Conservation (phyloP, 2,888 invertebrate genomes). For the Nephrotoma guestfalica region DNA sequence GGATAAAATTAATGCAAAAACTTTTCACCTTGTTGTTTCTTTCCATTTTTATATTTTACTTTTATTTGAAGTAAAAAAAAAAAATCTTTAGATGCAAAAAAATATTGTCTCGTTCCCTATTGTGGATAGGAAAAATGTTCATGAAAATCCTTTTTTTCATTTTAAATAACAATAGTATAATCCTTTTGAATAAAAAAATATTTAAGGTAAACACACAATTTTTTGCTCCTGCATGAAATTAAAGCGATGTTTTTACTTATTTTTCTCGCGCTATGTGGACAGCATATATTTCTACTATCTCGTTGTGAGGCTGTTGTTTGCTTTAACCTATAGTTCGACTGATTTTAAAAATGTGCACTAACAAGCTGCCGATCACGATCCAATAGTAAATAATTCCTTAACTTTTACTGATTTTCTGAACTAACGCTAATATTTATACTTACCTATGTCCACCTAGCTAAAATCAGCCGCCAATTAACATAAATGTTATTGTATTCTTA, state of each 20-base stretch:
- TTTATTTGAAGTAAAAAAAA: neutral
- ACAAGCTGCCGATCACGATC: no score
- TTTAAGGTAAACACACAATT: neutral
- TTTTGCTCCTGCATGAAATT: neutral
- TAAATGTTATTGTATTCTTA: no score
- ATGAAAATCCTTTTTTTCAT: neutral
- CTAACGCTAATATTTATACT: no score
- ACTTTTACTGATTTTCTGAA: no score
- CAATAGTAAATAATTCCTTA: no score
- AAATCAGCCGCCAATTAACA: no score
- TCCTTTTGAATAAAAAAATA: neutral
- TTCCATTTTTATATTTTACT: neutral
- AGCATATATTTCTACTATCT: no score
- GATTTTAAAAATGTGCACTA: no score
- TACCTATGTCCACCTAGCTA: no score
- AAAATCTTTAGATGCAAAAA: neutral
- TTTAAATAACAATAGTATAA: neutral
- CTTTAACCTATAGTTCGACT: no score
- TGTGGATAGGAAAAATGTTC: neutral
- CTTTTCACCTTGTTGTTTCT: neutral
- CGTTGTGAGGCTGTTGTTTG: no score
- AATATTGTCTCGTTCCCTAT: neutral
- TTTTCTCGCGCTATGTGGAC: neutral
- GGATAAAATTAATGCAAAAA: neutral
- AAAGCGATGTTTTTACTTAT: neutral